These are phyloP conservation scores for Amblyraja radiata DNA, from an alignment of 2,797 vertebrate genomes.

Conservation along the genomic window DNA sequence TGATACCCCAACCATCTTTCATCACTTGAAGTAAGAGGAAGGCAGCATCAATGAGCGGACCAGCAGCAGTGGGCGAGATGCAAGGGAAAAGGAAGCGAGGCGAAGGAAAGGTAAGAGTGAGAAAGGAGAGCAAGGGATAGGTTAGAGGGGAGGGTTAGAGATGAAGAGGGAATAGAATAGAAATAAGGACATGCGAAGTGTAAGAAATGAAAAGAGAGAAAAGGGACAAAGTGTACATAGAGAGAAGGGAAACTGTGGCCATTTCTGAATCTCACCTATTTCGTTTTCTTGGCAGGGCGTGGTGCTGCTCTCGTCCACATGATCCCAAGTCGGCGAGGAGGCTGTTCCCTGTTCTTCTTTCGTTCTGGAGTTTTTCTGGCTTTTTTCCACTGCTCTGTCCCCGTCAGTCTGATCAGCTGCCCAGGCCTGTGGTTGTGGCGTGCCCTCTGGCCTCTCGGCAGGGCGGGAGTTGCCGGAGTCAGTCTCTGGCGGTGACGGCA, in stretches of 20 bases:
- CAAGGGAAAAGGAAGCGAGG: neutral
- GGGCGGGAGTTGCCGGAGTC: constrained; percentile 52
- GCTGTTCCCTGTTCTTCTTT: neutral
- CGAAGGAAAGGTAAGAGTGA: neutral
- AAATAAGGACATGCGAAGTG: neutral
- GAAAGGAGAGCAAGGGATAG: neutral
- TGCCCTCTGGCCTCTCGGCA: constrained; percentile 54
- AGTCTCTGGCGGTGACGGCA: constrained; percentile 45
- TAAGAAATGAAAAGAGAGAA: neutral
- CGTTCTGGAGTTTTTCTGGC: neutral
- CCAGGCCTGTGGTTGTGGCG: constrained; percentile 46
- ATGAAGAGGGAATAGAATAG: too few relatives aligned
- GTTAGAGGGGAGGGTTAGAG: too few relatives aligned
- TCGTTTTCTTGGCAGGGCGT: neutral
- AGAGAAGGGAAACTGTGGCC: neutral
- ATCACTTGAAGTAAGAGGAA: neutral
- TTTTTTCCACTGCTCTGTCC: constrained; percentile 47
- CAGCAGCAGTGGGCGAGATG: neutral
- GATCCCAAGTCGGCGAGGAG: neutral
- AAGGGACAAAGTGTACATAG: neutral
- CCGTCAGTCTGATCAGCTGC: constrained; percentile 49
- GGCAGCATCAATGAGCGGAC: neutral
- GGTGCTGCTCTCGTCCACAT: neutral
- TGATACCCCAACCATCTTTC: neutral
- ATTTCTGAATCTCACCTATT: neutral